Evolutionary conservation across 2,888 invertebrate species (phyloP), one percentile per base, ranked within the genome.

Genomic region (Sphaerolaimus hirsutus): DNA sequence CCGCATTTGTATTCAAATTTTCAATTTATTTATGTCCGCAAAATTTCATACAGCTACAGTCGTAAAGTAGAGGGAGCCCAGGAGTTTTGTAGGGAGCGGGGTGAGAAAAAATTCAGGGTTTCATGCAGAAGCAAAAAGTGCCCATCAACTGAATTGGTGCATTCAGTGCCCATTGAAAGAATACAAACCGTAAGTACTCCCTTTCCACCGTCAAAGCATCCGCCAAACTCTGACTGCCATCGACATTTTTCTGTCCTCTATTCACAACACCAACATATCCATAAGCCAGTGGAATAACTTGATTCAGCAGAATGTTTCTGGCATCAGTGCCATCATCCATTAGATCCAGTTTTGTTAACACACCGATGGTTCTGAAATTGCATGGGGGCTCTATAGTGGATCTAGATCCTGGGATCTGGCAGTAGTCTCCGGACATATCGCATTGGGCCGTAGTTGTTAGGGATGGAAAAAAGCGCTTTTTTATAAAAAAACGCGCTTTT

Each of bases 201-300:
- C 51, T 41, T 38, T 55, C 55, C 2, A 46, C 44, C 1, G 43
- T 51, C 36, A 54, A 27, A 10, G 56, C 56, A 23, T 49, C 49
- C 24, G 45, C 44, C 43, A 55, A 55, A 43, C 53, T 50, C 38
- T 57, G 56, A 2, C 45, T 41, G 2, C 49, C 49, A 17, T 55
- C 55, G 37, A 55, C 56, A 40, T 55, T 55, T 23, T 46, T 46
- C 48, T 55, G 55, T 44, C 54, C 52, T 19, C 55, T 43, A 49
- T 55, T 55, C 19, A 55, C 54, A 21, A 55, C 50, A 19, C 54
- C 55, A 27, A 56, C 36, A 45, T 55, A 55, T n/a, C 43, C 45
- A 38, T 26, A n/a, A n/a, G n/a, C n/a, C 2, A 93, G 89, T 24
- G 91, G 91, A 61, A 93, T 89, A 29, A 93, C 81, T 51, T 86